Base-by-base conservation (phyloP, 2,797 vertebrate genomes). In the Fratercula arctica region DNA sequence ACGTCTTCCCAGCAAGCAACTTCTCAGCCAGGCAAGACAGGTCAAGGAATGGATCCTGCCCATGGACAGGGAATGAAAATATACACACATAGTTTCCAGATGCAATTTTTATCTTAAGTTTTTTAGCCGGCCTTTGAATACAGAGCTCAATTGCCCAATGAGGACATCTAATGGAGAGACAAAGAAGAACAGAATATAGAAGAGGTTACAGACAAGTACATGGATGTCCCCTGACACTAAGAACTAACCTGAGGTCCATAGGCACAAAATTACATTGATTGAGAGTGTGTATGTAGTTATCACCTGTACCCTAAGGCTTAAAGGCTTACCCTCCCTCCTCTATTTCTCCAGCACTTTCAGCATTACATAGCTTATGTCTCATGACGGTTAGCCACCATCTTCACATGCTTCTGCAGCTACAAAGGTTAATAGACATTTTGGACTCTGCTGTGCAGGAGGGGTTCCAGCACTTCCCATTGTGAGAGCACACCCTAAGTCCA, bases 151-250 rank as follows among this genome's bases (percentile, higher is more conserved):
- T 33, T 96, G 95, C 78, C 66, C 87, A 93, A 96, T 37, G 96
- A 96, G 91, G 96, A 96, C 96, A 97, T 83, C 96, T 97, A 96
- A 93, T 72, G 96, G 96, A 95, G 86, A 89, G 48, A 95, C 18
- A 87, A 80, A 68, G 89, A 90, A 96, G 39, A 91, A 83, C 87
- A 86, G 25, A 78, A 77, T 16, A 37, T 37, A 33, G 83, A 46
- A 50, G 17, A 63, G 9, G 25, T 53, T 69, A 89, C 11, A 53
- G 69, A 29, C 64, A 67, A 76, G 73, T 24, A 64, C n/a, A 9
- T 3, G 4, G 26, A 79, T 25, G 9, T 43, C 21, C 26, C 33
- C 11, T 45, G 54, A 53, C 0, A 2, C 25, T 35, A 41, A 85
- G 35, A 89, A 60, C 45, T 60, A 89, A 74, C 15, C 56, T 68